Evolutionary conservation across 2,888 invertebrate species (phyloP).

Genomic region (Meiosimyza platycephala): DNA sequence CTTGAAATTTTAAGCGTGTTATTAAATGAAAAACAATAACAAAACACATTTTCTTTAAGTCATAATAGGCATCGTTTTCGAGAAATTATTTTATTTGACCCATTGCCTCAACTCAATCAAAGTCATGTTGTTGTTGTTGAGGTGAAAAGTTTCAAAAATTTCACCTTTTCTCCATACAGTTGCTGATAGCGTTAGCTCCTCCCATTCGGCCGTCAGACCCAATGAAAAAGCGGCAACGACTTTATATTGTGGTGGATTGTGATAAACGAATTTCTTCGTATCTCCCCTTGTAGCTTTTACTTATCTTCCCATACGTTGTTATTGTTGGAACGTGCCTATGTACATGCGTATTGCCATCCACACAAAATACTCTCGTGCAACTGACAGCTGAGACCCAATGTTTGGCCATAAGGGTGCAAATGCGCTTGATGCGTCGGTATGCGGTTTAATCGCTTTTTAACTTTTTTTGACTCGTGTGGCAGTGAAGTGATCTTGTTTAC

Average conservation of each 20-base stretch:
- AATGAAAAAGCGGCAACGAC: constrained; percentile 4
- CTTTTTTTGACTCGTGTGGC: constrained; percentile 18
- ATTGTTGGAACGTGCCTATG: not conserved
- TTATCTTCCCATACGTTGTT: not conserved
- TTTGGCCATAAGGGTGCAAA: constrained; percentile 27
- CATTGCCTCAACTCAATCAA: no score
- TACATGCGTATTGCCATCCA: not conserved
- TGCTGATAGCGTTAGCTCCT: not conserved
- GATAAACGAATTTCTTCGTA: not conserved
- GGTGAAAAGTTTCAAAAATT: constrained; percentile 17
- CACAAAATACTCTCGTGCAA: not conserved
- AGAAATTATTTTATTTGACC: no score
- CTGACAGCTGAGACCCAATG: constrained; percentile 21
- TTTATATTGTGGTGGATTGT: constrained; percentile 12
- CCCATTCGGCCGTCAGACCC: constrained; percentile 12
- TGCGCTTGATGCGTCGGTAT: constrained; percentile 27
- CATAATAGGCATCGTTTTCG: no score
- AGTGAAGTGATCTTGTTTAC: constrained; percentile 20
- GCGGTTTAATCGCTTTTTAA: constrained; percentile 28
- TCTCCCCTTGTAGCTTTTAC: constrained; percentile 11
- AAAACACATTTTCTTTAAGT: no score
- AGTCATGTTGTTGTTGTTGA: not conserved
- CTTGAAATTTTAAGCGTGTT: no score
- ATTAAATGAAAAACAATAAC: no score
- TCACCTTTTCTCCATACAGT: no score